Percentiles rank a stretch among this genome's conserved stretches.
Evolutionary conservation across 2,888 invertebrate genomes (phyloP).

Genomic region (Galerucella pusilla): DNA sequence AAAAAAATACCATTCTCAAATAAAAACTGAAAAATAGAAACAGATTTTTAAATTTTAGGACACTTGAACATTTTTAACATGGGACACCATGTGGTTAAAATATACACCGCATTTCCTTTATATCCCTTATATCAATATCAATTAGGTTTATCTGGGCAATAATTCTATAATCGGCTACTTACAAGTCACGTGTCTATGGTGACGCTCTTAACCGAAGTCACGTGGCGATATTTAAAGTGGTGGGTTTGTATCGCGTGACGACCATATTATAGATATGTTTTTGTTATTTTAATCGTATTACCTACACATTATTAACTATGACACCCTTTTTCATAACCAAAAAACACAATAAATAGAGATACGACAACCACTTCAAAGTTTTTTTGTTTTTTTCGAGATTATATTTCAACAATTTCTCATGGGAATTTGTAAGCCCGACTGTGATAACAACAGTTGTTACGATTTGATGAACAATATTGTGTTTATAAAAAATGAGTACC

Average conservation of each 20-base stretch:
- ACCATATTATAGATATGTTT: conserved; percentile 6
- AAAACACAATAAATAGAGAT: background rate
- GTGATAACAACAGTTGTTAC: conserved; percentile 6
- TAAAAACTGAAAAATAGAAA: too few relatives aligned
- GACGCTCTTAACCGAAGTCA: conserved; percentile 15
- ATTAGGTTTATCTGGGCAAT: conserved; percentile 16
- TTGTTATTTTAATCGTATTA: conserved; percentile 27
- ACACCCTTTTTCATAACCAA: background rate
- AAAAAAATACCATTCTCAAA: too few relatives aligned
- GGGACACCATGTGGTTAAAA: too few relatives aligned
- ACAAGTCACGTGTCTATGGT: conserved; percentile 19
- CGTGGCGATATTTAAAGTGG: conserved; percentile 25
- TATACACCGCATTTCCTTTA: background rate
- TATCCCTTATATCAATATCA: conserved; percentile 12
- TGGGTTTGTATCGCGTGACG: conserved; percentile 11
- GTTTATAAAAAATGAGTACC: too few relatives aligned
- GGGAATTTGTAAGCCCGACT: background rate
- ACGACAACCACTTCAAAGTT: background rate
- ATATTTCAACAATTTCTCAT: conserved; percentile 2
- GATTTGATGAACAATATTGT: background rate
- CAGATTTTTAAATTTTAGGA: too few relatives aligned
- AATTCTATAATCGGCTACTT: conserved; percentile 13
- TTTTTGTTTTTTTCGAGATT: background rate
- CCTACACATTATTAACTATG: background rate
- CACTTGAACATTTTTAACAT: too few relatives aligned